Evolutionary conservation across 2,888 invertebrate species (phyloP).

Genomic region (Teinopalpus imperialis): DNA sequence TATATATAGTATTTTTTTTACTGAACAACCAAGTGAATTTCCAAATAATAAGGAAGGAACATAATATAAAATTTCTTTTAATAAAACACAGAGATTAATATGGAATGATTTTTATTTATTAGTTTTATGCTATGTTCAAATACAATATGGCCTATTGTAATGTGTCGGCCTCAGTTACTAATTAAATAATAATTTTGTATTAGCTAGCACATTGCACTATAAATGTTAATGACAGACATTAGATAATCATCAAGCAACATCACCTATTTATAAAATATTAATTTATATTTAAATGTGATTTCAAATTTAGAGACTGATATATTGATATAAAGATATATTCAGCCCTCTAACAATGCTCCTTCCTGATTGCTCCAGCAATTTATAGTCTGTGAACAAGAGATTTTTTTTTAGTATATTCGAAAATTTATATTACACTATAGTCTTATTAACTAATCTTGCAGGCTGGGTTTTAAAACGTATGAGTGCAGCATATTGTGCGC

Average conservation of each 20-base stretch:
- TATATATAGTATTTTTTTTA: too few species aligned
- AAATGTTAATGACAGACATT: slow-evolving; percentile 34
- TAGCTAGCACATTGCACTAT: slow-evolving; percentile 38
- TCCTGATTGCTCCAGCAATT: slow-evolving; percentile 31
- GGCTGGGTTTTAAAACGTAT: too few species aligned
- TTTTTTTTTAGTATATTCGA: too few species aligned
- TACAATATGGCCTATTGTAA: slow-evolving; percentile 39
- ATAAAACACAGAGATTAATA: slow-evolving; percentile 38
- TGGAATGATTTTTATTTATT: slow-evolving; percentile 57
- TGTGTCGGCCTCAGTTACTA: slow-evolving; percentile 27
- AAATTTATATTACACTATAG: too few species aligned
- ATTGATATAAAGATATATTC: slow-evolving; percentile 29
- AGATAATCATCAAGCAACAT: slow-evolving; percentile 27
- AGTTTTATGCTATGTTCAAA: slow-evolving; percentile 53
- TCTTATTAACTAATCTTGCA: too few species aligned
- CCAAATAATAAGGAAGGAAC: too few species aligned
- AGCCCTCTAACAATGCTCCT: slow-evolving; percentile 34
- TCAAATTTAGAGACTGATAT: slow-evolving; percentile 42
- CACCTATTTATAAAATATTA: slow-evolving; percentile 29
- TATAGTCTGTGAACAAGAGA: slow-evolving; percentile 60
- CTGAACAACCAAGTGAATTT: too few species aligned
- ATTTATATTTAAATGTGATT: slow-evolving; percentile 40
- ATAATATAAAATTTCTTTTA: too few species aligned
- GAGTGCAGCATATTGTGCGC: too few species aligned
- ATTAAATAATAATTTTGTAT: slow-evolving; percentile 53